Base-by-base conservation (phyloP, 2,888 invertebrate genomes). In the Lochmaea crataegi region DNA sequence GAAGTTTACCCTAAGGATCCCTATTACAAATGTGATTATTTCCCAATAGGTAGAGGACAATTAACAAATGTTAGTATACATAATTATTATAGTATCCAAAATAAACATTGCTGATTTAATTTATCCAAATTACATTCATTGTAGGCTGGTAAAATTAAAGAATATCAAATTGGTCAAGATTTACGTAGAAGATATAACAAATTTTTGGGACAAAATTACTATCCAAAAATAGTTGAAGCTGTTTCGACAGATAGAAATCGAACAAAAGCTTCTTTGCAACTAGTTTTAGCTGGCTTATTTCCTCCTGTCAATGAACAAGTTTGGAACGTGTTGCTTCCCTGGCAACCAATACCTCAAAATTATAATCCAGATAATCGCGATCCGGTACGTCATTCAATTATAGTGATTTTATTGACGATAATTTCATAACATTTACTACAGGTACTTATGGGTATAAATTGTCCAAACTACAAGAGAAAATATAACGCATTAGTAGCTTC, bases 291-390 rank as follows among this genome's bases (percentile, higher is more conserved):
- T 18, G 93, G 92, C 7, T 84, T 94, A 67, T 94, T 90, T 86
- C 91, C 91, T 56, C 92, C 93, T 0, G 74, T 48, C 11, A 57
- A 42, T 7, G 41, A 45, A 48, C 45, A 70, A 45, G 38, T 53
- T 12, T 73, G 73, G 73, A 73, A 73, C 38, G 9, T 2, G 0
- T 10, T 14, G n/a, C 56, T 73, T 14, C 45, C 48, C 18, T 95
- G 94, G 94, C 92, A 93, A 80, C 94, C 94, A 5, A 91, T 94
- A 72, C 93, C 93, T n/a, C 90, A 93, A 32, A 91, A 91, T 82
- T 92, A 92, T 18, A 88, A 90, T 79, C 89, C 91, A 1, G 65
- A 70, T 16, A 22, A 75, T 60, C 53, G 79, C 22, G 84, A 84
- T 69, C 77, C 71, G 32, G 72, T 80, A 73, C 22, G 65, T 32